These are phyloP conservation scores for Helicoverpa armigera DNA, from an alignment of 1,140 invertebrate genomes.

Conservation along the genomic window DNA sequence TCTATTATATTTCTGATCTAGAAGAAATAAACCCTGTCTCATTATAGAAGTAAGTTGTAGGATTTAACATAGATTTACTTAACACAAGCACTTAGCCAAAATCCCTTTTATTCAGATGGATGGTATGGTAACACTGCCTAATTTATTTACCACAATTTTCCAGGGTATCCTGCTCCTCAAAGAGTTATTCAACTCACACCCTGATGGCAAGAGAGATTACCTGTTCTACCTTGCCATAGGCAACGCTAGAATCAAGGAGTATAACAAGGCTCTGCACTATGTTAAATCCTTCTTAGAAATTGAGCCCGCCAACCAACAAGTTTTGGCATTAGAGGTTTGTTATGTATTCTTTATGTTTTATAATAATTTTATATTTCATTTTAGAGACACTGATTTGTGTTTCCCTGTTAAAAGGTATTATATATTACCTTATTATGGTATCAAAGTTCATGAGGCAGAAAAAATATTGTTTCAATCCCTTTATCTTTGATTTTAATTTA, in stretches of 20 bases:
- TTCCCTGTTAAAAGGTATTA: too few relatives aligned
- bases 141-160: constrained; percentile 44
- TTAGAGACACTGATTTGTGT: too few relatives aligned
- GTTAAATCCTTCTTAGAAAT: constrained; percentile 93
- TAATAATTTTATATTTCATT: neutral
- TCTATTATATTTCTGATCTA: too few relatives aligned
- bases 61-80: too few relatives aligned
- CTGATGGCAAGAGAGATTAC: constrained; percentile 95
- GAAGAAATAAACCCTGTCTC: too few relatives aligned
- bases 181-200: constrained; percentile 92
- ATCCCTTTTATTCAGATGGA: too few relatives aligned
- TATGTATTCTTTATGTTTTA: neutral
- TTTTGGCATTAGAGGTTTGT: constrained; percentile 88
- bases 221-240: constrained; percentile 98
- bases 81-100: too few relatives aligned
- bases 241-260: constrained; percentile 96
- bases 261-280: constrained; percentile 93
- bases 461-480: too few relatives aligned
- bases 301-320: constrained; percentile 97
- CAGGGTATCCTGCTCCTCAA: constrained; percentile 94
- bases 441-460: too few relatives aligned
- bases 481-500: too few relatives aligned
- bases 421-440: too few relatives aligned
- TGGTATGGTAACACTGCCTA: neutral
- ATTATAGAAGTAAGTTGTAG: too few relatives aligned